Percentiles rank a stretch among this genome's conserved stretches.
These are phyloP conservation scores for Ariopsis seemanni DNA, from an alignment of 2,113 vertebrate genomes.

Conservation along the genomic window DNA sequence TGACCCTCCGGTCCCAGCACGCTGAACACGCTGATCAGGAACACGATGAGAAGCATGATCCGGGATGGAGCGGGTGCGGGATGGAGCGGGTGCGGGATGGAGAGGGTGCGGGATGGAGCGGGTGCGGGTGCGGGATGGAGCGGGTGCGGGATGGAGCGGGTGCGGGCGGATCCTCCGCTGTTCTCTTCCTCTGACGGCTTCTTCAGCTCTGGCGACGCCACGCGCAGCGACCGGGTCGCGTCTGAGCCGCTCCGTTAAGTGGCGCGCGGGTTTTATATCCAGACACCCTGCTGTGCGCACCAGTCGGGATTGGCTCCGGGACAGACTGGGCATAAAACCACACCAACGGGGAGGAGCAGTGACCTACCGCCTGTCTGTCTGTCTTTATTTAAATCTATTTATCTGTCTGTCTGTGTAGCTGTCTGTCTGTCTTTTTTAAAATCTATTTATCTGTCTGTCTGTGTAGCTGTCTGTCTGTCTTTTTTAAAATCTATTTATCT, in stretches of 20 bases:
- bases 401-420: background rate
- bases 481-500: too few species aligned
- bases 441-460: background rate
- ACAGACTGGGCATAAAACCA: background rate
- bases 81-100: background rate
- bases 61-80: background rate
- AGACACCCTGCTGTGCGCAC: conserved; percentile 71
- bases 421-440: background rate
- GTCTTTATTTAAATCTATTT: background rate
- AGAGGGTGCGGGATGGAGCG: background rate
- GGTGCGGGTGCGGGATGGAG: background rate
- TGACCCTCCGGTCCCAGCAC: conserved; percentile 74
- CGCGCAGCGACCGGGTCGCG: background rate
- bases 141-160: too few species aligned
- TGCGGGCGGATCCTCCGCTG: background rate
- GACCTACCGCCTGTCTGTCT: background rate
- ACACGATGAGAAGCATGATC: conserved; percentile 78
- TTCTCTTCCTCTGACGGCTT: background rate
- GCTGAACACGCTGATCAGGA: conserved; percentile 75
- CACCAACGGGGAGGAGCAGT: background rate
- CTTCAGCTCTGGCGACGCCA: background rate
- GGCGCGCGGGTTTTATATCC: conserved; percentile 75
- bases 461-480: background rate
- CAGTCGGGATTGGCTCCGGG: background rate
- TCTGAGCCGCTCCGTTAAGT: background rate